A percentile compares a stretch with the other conserved stretches of the same genome.
phyloP scores from a whole-genome alignment of 2,888 invertebrate genomes.

The Ennomos fuscantarius region DNA sequence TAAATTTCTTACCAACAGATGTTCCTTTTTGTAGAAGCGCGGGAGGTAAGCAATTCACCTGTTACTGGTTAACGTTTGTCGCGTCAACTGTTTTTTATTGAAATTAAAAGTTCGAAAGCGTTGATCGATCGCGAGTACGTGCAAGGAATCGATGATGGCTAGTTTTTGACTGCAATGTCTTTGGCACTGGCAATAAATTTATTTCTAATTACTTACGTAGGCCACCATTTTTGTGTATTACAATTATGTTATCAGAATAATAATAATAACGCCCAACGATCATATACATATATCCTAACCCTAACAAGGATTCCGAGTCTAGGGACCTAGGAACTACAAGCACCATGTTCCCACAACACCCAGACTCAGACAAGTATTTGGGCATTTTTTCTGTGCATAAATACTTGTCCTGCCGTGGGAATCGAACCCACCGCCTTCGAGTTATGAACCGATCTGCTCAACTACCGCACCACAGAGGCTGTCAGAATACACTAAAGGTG shows the following conservation, averaged over 20 bases:
- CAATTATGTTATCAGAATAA: too few relatives aligned
- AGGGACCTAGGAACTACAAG: too few relatives aligned
- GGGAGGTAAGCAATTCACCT: conserved; percentile 77
- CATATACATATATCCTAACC: too few relatives aligned
- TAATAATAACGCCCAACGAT: too few relatives aligned
- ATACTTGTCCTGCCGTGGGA: too few relatives aligned
- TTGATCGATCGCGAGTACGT: conserved; percentile 56
- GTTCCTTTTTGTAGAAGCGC: conserved; percentile 70
- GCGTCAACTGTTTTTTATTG: conserved; percentile 68
- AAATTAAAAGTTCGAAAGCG: conserved; percentile 77
- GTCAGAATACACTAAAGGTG: not conserved
- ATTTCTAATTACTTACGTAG: conserved; percentile 1
- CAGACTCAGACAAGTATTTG: too few relatives aligned
- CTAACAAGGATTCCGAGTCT: too few relatives aligned
- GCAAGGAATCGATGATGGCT: conserved; percentile 51
- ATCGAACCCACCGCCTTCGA: too few relatives aligned
- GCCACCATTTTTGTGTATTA: not conserved
- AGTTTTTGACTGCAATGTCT: conserved; percentile 19
- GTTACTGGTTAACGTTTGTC: conserved; percentile 69
- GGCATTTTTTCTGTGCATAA: too few relatives aligned
- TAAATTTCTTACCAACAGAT: conserved; percentile 74
- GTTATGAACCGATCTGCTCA: too few relatives aligned
- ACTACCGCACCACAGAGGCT: too few relatives aligned
- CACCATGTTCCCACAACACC: too few relatives aligned
- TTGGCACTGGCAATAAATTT: not conserved